Base-by-base conservation (phyloP, 92 coral and sea anemone genomes). In the Scolanthus callimorphus region DNA sequence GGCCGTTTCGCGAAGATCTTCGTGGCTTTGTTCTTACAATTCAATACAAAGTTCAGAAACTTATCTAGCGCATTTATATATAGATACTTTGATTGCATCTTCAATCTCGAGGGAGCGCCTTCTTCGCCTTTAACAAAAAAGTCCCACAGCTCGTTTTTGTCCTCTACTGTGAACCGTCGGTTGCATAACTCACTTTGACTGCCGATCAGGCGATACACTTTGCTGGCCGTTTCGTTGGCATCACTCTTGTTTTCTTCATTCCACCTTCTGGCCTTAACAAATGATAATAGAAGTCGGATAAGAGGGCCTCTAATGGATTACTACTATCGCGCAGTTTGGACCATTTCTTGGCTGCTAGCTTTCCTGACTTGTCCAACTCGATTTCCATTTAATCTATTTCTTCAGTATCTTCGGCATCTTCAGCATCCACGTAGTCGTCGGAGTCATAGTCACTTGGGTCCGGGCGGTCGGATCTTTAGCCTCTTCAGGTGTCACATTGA, bases 201-300 rank as follows among this genome's bases (percentile, higher is more conserved):
- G 26, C 19, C 20, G 30, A 60, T 60, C 1, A 60, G 51, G 2
- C 66, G 51, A 24, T 58, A 37, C 2, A 58, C 48, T 21, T 20
- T 4, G 20, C 43, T 58, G 4, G 49, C 43, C 2, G 26, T 29
- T 2, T 31, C 19, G 37, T 58, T 41, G 39, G 64, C 64, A 21
- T 58, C 64, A 13, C 1, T 22, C 43, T 10, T 41, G 13, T 38
- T 58, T 37, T 24, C 17, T 19, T 58, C 45, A 58, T 17, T n/a
- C 64, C 64, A 1, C 49, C 49, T 4, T 58, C 64, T 27, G 61
- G 61, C 22, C 61, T 55, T 20, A 25, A 20, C 10, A 55, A 30
- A 28, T 55, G 61, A 12, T 1, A 2, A 38, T 41, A 58, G 26
- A 58, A 58, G 2, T 58, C 1, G 2, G 49, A 47, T 22, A 58